Evolutionary conservation across 1,140 invertebrate species (phyloP).

Genomic region (Aethina tumida): DNA sequence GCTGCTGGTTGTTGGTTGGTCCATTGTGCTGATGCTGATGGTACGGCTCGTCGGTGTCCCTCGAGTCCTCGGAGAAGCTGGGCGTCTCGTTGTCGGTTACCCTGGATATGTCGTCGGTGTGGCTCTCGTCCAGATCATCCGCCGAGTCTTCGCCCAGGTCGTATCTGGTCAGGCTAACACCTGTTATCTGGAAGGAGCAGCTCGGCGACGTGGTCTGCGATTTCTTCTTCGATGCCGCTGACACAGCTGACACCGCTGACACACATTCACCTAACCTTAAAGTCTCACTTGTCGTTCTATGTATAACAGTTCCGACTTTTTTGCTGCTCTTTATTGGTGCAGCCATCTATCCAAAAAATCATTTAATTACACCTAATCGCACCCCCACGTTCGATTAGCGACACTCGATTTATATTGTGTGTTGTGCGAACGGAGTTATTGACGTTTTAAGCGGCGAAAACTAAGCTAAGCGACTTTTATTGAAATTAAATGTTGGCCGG

Average conservation of each 20-base stretch:
- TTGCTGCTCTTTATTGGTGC: conserved; percentile 15
- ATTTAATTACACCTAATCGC: no score
- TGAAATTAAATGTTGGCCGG: no score
- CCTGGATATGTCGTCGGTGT: conserved; percentile 76
- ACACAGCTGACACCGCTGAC: conserved; percentile 8
- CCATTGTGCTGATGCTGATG: conserved; percentile 2
- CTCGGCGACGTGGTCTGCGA: conserved; percentile 44
- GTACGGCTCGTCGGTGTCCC: conserved; percentile 16
- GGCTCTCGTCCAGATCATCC: conserved; percentile 88
- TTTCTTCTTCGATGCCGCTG: conserved; percentile 39
- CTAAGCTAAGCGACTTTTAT: no score
- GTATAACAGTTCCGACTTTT: conserved; percentile 46
- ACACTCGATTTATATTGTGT: no score
- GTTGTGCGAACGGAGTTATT: no score
- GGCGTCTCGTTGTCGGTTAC: conserved; percentile 80
- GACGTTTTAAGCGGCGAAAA: no score
- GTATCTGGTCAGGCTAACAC: conserved; percentile 52
- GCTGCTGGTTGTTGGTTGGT: conserved; percentile 10
- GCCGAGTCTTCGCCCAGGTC: conserved; percentile 86
- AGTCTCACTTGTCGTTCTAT: conserved; percentile 68
- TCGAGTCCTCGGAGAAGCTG: conserved; percentile 58
- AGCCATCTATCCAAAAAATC: no score
- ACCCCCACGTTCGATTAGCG: no score
- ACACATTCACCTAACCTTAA: conserved; percentile 53
- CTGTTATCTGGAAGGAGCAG: conserved; percentile 89